Base-by-base conservation (phyloP, 1,140 invertebrate species). In the Pentalonia nigronervosa region DNA sequence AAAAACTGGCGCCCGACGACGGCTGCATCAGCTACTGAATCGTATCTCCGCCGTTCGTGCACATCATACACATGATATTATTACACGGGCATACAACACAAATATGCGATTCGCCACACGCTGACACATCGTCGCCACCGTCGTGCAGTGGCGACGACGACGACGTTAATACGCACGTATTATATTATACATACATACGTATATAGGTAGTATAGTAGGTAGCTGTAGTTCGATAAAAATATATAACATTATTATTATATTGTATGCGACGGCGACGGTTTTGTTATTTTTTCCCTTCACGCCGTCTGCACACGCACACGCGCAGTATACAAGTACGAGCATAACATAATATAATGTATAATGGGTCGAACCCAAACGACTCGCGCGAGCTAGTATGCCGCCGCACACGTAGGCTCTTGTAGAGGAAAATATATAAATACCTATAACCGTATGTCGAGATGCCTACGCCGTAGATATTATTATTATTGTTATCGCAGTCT, bases 1-100 rank as follows among this genome's bases (percentile, higher is more conserved):
- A 25, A 86, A 86, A 86, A 86, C 84, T 30, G 84, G 84, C 84
- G 84, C 84, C 84, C 84, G 84, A 86, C 84, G 45, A 86, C 84
- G 41, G 84, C 41, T 30, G 84, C 45, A 9, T 41, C 36, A 47
- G 84, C 84, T 86, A 86, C 84, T 14, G 84, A 86, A 86, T 86
- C 84, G 41, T 86, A n/a, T 76, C 60, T 41, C 60, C n/a, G n/a
- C n/a, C n/a, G 14, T 76, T n/a, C 60, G 60, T 76, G 60, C 60
- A 34, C 60, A 76, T 21, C 30, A 67, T 14, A 76, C 4, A 76
- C 0, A 67, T 76, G 41, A 17, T 67, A 17, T 6, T 67, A n/a
- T 67, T n/a, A 67, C 17, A n/a, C 7, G n/a, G 30, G n/a, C 17
- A 76, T 76, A 41, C 41, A 76, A 76, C n/a, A 76, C 14, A 76